Conservation (phyloP, 2,797 vertebrate species). For the Sphenodon punctatus region DNA sequence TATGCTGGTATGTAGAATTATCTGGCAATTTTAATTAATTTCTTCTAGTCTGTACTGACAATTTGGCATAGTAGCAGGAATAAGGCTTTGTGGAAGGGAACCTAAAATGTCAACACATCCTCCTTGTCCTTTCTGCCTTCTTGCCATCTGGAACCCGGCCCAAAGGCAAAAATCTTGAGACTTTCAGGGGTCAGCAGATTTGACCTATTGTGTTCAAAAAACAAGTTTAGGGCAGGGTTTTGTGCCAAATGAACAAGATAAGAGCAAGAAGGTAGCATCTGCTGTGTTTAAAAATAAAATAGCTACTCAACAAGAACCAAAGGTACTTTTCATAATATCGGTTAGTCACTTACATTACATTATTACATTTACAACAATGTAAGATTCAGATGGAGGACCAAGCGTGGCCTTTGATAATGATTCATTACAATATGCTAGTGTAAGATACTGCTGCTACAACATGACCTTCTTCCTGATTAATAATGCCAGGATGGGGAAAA, state of each 20-base stretch:
- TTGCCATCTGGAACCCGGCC: fast-evolving
- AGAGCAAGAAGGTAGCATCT: neutral
- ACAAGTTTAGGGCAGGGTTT: neutral
- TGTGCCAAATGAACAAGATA: neutral
- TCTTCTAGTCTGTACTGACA: neutral
- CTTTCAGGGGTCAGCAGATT: neutral
- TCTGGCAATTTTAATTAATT: neutral
- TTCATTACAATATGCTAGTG: slow-evolving; percentile 25
- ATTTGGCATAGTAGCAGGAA: neutral
- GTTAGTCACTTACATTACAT: neutral
- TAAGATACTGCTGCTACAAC: neutral
- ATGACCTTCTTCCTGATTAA: slow-evolving; percentile 35
- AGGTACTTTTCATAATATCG: neutral
- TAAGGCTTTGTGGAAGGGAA: neutral
- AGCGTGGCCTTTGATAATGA: slow-evolving; percentile 25
- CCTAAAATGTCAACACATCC: neutral
- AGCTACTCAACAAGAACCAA: neutral
- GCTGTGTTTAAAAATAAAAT: neutral
- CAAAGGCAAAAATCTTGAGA: neutral
- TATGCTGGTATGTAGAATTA: neutral
- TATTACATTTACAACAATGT: neutral
- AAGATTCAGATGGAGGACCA: slow-evolving; percentile 5
- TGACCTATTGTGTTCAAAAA: neutral
- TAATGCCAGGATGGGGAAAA: slow-evolving; percentile 27
- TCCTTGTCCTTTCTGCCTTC: neutral